These are phyloP conservation scores for Carduelis carduelis DNA, from an alignment of 2,797 vertebrate genomes.

Conservation along the genomic window DNA sequence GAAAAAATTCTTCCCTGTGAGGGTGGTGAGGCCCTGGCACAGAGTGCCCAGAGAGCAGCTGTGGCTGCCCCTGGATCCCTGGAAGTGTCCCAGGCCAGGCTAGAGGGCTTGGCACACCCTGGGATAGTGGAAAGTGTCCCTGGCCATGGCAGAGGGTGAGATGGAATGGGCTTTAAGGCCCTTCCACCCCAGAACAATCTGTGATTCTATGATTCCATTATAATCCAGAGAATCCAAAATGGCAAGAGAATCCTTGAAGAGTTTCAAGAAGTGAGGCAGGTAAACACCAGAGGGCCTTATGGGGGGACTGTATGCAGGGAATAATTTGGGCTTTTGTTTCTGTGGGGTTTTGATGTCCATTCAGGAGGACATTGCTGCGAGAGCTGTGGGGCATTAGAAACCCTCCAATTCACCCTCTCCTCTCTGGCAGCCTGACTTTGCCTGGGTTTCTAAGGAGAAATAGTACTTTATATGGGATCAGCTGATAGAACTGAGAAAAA, in stretches of 20 bases:
- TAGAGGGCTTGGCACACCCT: not conserved
- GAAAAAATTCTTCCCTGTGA: not conserved
- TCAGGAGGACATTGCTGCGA: not conserved
- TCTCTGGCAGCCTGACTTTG: not conserved
- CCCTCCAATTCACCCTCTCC: not conserved
- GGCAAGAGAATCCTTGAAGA: not conserved
- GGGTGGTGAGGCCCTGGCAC: not conserved
- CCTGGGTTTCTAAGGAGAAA: not conserved
- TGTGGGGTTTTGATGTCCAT: not conserved
- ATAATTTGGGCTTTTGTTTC: not conserved
- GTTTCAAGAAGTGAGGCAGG: not conserved
- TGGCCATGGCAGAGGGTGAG: not conserved
- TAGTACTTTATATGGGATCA: slow-evolving; percentile 9
- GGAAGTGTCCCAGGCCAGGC: rapidly evolving
- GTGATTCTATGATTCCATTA: not conserved
- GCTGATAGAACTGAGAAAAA: slow-evolving; percentile 15
- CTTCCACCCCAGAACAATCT: not conserved
- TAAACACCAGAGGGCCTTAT: not conserved
- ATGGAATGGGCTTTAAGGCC: not conserved
- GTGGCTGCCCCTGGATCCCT: not conserved
- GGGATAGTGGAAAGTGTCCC: rapidly evolving
- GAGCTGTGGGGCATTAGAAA: not conserved
- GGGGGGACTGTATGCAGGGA: not conserved
- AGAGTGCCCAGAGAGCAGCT: not conserved
- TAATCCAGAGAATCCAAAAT: not conserved